Evolutionary conservation across 1,140 invertebrate species (phyloP), one percentile per base, ranked within the genome.

Genomic region (Rhysida immarginata): DNA sequence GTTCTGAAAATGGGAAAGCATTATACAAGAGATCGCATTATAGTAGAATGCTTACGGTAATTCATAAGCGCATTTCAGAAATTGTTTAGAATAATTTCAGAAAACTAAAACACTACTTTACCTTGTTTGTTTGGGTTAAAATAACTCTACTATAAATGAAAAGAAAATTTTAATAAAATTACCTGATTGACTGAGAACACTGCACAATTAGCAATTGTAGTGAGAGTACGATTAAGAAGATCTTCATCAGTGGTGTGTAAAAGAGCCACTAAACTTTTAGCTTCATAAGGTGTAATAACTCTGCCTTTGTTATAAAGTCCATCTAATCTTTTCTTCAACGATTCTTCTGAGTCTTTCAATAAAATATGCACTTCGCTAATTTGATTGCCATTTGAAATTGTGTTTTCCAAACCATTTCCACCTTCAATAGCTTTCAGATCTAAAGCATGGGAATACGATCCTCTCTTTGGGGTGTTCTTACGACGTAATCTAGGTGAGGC

Each of bases 131-230:
- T n/a, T n/a, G n/a, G n/a, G n/a, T n/a, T n/a, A n/a, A n/a, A n/a
- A n/a, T n/a, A n/a, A n/a, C n/a, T n/a, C n/a, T n/a, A n/a, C n/a
- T n/a, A n/a, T n/a, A n/a, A n/a, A n/a, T n/a, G n/a, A n/a, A n/a
- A n/a, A n/a, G n/a, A n/a, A n/a, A n/a, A n/a, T n/a, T n/a, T n/a
- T n/a, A n/a, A n/a, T n/a, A 16, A 35, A 35, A 23, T 63, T 60
- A 75, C 75, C 68, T 77, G 74, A 65, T 77, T 78, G 26, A 63
- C 65, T 48, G 74, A 71, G 62, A 78, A 78, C n/a, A 76, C 75
- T 26, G 74, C 72, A 66, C 72, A 75, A 61, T 77, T 77, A 50
- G 71, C 70, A 54, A 78, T 73, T 26, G 73, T 76, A 20, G 69
- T 70, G 8, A 80, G 60, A 23, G 74, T 70, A 58, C 74, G 69